phyloP scores from a whole-genome alignment of 2,113 vertebrate species.

The Bucco capensis region DNA sequence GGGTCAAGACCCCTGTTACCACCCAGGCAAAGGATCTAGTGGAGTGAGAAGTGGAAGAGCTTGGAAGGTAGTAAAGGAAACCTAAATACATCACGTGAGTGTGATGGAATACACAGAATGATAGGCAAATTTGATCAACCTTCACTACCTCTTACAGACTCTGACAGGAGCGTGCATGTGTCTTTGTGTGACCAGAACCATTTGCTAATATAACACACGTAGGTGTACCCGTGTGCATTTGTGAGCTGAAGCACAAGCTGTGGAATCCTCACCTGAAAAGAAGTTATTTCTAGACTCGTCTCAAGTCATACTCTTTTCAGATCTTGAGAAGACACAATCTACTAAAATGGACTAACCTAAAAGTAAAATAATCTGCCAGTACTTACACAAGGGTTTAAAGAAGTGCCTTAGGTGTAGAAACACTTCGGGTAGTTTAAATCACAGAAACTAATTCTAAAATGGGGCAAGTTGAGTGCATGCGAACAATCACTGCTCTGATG shows the following conservation, averaged over 20 bases:
- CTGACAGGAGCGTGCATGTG: accelerated
- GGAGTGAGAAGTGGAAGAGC: background rate
- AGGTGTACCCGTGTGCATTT: background rate
- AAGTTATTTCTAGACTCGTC: background rate
- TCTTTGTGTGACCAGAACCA: background rate
- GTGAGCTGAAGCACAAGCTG: background rate
- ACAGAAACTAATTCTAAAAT: background rate
- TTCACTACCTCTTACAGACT: background rate
- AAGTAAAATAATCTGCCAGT: background rate
- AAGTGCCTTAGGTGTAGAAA: background rate
- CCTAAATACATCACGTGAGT: background rate
- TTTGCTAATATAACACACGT: background rate
- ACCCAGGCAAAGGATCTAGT: background rate
- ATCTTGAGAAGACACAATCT: background rate
- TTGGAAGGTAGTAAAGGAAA: background rate
- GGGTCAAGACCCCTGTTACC: background rate
- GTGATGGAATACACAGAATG: background rate
- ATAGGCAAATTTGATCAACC: background rate
- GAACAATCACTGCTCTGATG: background rate
- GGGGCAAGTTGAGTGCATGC: background rate
- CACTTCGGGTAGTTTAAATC: background rate
- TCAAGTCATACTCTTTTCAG: background rate
- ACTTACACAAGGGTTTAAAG: background rate
- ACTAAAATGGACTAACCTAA: background rate
- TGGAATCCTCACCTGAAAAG: background rate